Base-by-base conservation (phyloP, 2,797 vertebrate genomes). In the Hippoglossus hippoglossus region DNA sequence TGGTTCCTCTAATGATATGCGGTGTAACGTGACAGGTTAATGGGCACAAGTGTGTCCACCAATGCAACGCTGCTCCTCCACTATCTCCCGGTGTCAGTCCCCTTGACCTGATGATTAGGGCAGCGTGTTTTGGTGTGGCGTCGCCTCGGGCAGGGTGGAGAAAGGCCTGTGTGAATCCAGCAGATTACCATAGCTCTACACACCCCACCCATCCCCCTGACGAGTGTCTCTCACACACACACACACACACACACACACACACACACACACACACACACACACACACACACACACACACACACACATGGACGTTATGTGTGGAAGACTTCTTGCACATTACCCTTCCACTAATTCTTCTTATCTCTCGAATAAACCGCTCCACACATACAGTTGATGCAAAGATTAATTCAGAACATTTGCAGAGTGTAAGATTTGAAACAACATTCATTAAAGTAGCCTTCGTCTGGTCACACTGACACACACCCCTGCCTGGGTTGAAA, bases 151-250 rank as follows among this genome's bases (percentile, higher is more conserved):
- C 85, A 90, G 94, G 93, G 94, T 91, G 93, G 90, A 91, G 87
- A 90, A 88, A 89, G 87, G 84, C 87, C 77, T 78, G 90, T 85
- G 88, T 94, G 93, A 95, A 93, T 92, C 93, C 88, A 88, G 63
- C 77, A 94, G 94, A 95, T 95, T 94, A 95, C 80, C 78, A 56
- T 74, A 80, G 74, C 71, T 76, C 66, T 77, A 78, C 68, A 78
- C 68, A 90, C 92, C 90, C 87, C 94, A 91, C 94, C 94, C 93
- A 81, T 82, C 73, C 79, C 70, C 73, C 39, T 57, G 67, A 77
- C 22, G 9, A 70, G 58, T 67, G 5, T 22, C 46, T 7, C 25
- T 24, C 7, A n/a, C 26, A 53, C 39, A 52, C n/a, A 25, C 21
- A 31, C 18, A 51, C 53, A 50, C 54, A 61, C 56, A 71, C 49